A percentile compares a stretch with the other conserved stretches of the same genome.
Conservation (phyloP, 2,888 invertebrate species). For the Dioctria linearis region DNA sequence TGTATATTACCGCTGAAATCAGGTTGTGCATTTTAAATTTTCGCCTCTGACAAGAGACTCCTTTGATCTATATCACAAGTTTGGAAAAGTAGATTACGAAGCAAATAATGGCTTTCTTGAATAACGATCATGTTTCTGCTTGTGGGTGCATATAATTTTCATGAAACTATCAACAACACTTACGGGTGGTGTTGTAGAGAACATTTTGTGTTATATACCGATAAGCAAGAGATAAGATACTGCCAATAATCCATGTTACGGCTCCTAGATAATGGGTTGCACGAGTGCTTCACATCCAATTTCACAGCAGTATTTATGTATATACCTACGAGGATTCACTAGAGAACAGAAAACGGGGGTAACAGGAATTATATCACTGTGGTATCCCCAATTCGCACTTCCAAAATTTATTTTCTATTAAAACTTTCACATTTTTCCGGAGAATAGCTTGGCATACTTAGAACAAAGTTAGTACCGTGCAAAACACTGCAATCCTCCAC, state of each 20-base stretch:
- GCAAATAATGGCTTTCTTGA: too few species aligned
- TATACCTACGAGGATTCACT: constrained; percentile 13
- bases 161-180: background rate
- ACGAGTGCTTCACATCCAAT: constrained; percentile 26
- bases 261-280: constrained; percentile 22
- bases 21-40: too few species aligned
- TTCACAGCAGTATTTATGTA: background rate
- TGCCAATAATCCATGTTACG: constrained; percentile 48
- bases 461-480: background rate
- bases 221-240: constrained; percentile 31
- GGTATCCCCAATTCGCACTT: too few species aligned
- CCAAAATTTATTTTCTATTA: background rate
- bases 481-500: constrained; percentile 20
- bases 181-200: background rate
- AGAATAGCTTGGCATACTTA: constrained; percentile 24
- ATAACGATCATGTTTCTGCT: background rate
- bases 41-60: too few species aligned
- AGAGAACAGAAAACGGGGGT: background rate
- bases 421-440: background rate
- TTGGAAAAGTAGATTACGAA: too few species aligned
- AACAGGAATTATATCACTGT: constrained; percentile 10
- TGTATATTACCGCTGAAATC: too few species aligned
- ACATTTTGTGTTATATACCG: constrained; percentile 20
- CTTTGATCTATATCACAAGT: too few species aligned
- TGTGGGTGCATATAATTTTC: constrained; percentile 1